A percentile compares a stretch with the other conserved stretches of the same genome.
phyloP scores from a whole-genome alignment of 2,113 vertebrate genomes.

The Platysternon megacephalum region DNA sequence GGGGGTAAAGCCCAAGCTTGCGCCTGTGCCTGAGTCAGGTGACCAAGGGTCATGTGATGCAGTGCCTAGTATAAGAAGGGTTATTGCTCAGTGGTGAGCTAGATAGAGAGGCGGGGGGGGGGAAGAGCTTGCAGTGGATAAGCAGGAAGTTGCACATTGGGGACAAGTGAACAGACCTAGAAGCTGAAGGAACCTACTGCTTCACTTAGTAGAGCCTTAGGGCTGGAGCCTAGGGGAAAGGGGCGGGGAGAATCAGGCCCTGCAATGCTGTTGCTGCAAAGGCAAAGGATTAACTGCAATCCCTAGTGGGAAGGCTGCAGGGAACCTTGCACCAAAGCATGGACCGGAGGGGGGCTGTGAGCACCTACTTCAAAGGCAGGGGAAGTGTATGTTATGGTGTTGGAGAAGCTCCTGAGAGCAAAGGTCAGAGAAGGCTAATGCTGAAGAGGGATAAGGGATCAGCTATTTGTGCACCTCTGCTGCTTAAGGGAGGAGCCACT shows the following conservation, averaged over 20 bases:
- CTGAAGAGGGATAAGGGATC: neutral
- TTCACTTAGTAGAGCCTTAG: neutral
- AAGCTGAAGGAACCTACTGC: neutral
- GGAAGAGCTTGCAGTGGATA: neutral
- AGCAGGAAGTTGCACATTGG: accelerated
- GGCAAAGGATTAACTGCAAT: neutral
- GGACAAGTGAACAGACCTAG: neutral
- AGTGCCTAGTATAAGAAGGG: neutral
- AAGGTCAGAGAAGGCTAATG: neutral
- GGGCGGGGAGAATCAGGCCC: neutral
- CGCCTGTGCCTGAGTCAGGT: neutral
- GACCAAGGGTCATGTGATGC: neutral
- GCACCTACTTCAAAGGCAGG: neutral
- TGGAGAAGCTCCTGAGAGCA: neutral
- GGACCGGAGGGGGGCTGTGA: neutral
- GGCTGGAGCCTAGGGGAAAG: neutral
- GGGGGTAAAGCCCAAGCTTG: neutral
- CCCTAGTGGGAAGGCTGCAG: neutral
- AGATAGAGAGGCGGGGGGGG: neutral
- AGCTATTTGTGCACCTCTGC: neutral
- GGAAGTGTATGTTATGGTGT: neutral
- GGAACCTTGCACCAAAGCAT: neutral
- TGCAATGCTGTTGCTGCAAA: neutral
- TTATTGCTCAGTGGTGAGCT: neutral
- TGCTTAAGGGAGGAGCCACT: neutral